A percentile compares a stretch with the other conserved stretches of the same genome.
phyloP scores from a whole-genome alignment of 2,113 vertebrate genomes.

The Verasper variegatus region DNA sequence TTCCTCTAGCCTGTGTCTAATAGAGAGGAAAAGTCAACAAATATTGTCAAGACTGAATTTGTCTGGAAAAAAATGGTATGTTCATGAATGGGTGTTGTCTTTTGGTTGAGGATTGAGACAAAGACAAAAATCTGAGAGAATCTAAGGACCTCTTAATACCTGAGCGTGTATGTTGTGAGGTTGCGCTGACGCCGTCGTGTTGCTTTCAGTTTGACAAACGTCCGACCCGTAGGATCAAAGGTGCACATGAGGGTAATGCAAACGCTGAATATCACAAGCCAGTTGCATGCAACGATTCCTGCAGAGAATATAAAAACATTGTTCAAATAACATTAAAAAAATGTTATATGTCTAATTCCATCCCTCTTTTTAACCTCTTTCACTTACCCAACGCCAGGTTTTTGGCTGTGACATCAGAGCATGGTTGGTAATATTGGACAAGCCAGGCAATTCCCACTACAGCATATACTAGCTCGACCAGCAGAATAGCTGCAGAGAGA shows the following conservation, averaged over 20 bases:
- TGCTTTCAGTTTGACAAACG: slow-evolving; percentile 96
- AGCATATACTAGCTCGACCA: slow-evolving; percentile 97
- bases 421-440: slow-evolving; percentile 95
- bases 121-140: slow-evolving; percentile 4
- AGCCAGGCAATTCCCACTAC: slow-evolving; percentile 98
- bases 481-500: slow-evolving; percentile 88
- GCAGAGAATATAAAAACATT: slow-evolving; percentile 38
- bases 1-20: slow-evolving; percentile 95
- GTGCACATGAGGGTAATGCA: slow-evolving; percentile 97
- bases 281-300: slow-evolving; percentile 99
- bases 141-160: slow-evolving; percentile 74
- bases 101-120: not conserved
- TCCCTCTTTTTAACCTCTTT: not conserved
- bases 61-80: no score
- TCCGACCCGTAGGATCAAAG: slow-evolving; percentile 96
- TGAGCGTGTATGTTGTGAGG: slow-evolving; percentile 93
- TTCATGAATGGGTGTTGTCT: no score
- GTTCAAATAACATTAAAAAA: slow-evolving; percentile 6
- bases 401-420: slow-evolving; percentile 96
- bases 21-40: not conserved
- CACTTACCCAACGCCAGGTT: slow-evolving; percentile 93
- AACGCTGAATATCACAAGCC: slow-evolving; percentile 97
- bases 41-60: not conserved
- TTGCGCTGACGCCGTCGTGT: slow-evolving; percentile 96
- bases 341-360: not conserved